phyloP scores from a whole-genome alignment of 2,797 vertebrate species.

The Scyliorhinus canicula region DNA sequence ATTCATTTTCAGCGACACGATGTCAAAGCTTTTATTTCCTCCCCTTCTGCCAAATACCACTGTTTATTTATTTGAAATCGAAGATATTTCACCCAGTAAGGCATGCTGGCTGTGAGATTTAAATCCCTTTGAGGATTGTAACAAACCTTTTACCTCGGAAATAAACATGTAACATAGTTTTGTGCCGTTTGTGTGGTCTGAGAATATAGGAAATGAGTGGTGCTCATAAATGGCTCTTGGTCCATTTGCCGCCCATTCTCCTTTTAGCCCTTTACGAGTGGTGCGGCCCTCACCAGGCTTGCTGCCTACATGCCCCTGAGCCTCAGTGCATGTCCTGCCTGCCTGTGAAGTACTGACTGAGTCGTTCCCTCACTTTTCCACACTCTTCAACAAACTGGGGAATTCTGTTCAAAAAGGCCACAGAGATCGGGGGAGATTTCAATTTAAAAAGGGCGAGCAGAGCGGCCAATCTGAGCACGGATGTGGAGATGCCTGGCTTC shows the following conservation, averaged over 20 bases:
- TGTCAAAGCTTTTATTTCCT: slow-evolving; percentile 4
- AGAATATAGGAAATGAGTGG: neutral
- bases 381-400: neutral
- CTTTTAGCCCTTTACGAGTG: neutral
- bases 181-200: neutral
- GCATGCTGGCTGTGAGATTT: neutral
- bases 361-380: neutral
- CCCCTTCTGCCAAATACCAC: neutral
- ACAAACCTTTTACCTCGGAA: neutral
- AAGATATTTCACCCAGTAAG: neutral
- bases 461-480: too few species aligned
- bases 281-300: neutral
- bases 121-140: neutral
- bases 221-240: neutral
- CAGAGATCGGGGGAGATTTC: too few species aligned
- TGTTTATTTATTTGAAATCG: neutral
- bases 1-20: neutral
- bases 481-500: too few species aligned
- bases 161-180: neutral
- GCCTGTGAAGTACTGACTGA: neutral
- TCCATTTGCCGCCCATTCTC: neutral
- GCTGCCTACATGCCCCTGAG: neutral
- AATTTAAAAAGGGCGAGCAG: too few species aligned
- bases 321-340: neutral
- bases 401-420: neutral